Percentiles rank a stretch among this genome's conserved stretches.
These are phyloP conservation scores for Ptiloglossa arizonensis DNA, from an alignment of 1,140 invertebrate genomes.

Conservation along the genomic window DNA sequence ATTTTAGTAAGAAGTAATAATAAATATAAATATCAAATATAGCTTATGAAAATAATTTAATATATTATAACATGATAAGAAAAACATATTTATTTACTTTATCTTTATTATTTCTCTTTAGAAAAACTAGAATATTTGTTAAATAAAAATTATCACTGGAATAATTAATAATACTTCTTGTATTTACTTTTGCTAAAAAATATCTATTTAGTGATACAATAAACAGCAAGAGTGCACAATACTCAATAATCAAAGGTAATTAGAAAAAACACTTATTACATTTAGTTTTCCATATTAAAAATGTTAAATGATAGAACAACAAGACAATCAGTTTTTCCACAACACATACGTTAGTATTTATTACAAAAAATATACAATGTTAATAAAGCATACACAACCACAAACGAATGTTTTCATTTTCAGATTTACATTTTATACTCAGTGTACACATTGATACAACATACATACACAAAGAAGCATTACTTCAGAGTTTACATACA, in stretches of 20 bases:
- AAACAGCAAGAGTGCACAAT: neutral
- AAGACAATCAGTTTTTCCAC: neutral
- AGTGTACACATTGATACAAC: neutral
- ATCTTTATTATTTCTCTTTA: neutral
- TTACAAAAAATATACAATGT: constrained; percentile 18
- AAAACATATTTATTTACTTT: neutral
- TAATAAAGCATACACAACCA: constrained; percentile 6
- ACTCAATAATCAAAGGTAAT: neutral
- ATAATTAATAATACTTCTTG: neutral
- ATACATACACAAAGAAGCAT: neutral
- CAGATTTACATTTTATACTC: neutral
- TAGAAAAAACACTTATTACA: neutral
- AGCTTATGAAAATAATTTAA: neutral
- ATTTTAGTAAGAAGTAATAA: neutral
- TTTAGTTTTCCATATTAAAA: neutral
- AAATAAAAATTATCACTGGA: neutral
- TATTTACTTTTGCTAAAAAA: neutral
- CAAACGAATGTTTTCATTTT: neutral
- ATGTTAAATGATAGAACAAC: neutral
- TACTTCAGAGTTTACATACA: neutral
- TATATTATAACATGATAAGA: neutral
- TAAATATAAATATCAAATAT: neutral
- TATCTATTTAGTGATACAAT: neutral
- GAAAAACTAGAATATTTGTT: neutral
- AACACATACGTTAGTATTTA: constrained; percentile 11